Percentiles rank a stretch among this genome's conserved stretches.
These are phyloP conservation scores for Fundulus diaphanus DNA, from an alignment of 2,797 vertebrate genomes.

Conservation along the genomic window DNA sequence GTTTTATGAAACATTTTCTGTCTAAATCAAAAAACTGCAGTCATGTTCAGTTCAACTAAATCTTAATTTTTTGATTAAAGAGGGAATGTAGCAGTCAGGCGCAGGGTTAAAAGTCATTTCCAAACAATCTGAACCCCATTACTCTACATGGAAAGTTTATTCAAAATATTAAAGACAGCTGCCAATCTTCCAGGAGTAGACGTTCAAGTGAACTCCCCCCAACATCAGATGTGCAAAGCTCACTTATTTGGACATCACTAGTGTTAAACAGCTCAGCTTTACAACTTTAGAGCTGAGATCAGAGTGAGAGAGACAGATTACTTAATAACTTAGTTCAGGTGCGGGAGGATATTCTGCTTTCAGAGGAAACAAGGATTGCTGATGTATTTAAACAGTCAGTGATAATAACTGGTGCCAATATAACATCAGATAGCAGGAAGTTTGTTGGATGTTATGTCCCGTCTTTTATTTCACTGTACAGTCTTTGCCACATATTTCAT, in stretches of 20 bases:
- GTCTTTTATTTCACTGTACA: neutral
- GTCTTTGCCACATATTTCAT: neutral
- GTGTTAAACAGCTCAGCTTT: no score
- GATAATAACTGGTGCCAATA: no score
- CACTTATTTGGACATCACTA: neutral
- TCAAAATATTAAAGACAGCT: neutral
- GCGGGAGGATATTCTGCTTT: no score
- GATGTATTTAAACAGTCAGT: no score
- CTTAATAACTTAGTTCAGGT: no score
- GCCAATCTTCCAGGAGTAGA: neutral
- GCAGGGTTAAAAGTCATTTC: neutral
- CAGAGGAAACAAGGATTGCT: no score
- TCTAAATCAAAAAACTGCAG: neutral
- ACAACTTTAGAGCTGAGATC: no score
- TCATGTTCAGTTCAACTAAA: neutral
- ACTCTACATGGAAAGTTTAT: neutral
- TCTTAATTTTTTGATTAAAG: neutral
- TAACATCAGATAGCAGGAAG: no score
- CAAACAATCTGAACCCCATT: neutral
- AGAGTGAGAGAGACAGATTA: no score
- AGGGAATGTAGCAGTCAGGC: neutral
- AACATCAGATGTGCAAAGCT: neutral
- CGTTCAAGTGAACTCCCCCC: neutral
- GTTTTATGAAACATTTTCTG: no score
- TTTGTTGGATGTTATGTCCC: neutral